Conservation (phyloP, 2,797 vertebrate genomes). For the Melanotaenia boesemani region DNA sequence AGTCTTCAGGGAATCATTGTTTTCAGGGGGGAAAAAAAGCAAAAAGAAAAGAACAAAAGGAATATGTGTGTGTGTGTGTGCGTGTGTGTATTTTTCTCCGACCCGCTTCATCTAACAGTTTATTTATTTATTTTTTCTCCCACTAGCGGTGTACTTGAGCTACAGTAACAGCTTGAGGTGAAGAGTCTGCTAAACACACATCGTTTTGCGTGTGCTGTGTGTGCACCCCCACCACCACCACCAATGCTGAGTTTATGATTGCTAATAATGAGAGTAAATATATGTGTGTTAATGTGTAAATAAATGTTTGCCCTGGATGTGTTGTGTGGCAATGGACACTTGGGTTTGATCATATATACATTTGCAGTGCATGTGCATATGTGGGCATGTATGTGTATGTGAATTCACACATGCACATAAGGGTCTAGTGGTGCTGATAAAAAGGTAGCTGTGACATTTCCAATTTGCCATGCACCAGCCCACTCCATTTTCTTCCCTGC, state of each 20-base stretch:
- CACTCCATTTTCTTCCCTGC: conserved; percentile 96
- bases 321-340: conserved; percentile 65
- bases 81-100: conserved; percentile 50
- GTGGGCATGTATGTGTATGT: conserved; percentile 51
- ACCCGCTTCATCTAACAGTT: conserved; percentile 70
- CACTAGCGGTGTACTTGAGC: conserved; percentile 76
- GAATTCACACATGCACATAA: conserved; percentile 73
- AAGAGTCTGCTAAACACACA: conserved; percentile 87
- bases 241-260: conserved; percentile 56
- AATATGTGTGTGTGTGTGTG: conserved; percentile 55
- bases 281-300: conserved; percentile 66
- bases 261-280: conserved; percentile 63
- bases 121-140: conserved; percentile 75
- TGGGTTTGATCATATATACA: conserved; percentile 50
- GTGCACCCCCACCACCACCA: conserved; percentile 22
- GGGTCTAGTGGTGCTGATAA: conserved; percentile 92
- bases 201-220: conserved; percentile 58
- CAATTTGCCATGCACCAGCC: conserved; percentile 99
- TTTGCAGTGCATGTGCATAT: conserved; percentile 47
- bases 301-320: conserved; percentile 54
- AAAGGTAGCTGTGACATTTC: conserved; percentile 98
- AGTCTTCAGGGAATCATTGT: conserved; percentile 85
- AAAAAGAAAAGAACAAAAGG: conserved; percentile 78
- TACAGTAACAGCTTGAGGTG: conserved; percentile 84
- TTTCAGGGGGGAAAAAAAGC: conserved; percentile 64